These are phyloP conservation scores for Pseudomyrmex flavicornis DNA, from an alignment of 1,140 invertebrate genomes.

Conservation along the genomic window DNA sequence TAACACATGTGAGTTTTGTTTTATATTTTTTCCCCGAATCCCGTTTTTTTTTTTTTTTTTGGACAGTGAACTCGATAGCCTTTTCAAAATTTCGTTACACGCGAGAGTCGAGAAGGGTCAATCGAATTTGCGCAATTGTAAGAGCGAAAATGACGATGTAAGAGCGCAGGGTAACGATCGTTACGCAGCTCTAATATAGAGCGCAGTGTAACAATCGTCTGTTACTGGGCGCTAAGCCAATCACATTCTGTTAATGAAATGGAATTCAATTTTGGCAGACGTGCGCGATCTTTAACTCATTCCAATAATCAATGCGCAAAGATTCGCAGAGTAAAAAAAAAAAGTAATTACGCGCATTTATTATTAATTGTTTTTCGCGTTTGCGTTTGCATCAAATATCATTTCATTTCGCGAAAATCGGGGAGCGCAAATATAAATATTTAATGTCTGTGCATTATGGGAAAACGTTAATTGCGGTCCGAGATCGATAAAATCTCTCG, in stretches of 20 bases:
- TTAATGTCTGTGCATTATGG: neutral
- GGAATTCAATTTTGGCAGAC: conserved; percentile 62
- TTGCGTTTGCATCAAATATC: neutral
- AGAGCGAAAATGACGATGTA: conserved; percentile 31
- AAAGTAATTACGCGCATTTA: neutral
- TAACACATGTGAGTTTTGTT: conserved; percentile 30
- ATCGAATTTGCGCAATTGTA: conserved; percentile 58
- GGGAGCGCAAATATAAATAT: neutral
- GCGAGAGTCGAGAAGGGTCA: conserved; percentile 15
- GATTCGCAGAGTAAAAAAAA: neutral
- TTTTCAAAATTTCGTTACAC: conserved; percentile 31
- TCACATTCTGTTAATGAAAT: conserved; percentile 65
- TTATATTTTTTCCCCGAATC: conserved; percentile 1
- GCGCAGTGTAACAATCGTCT: conserved; percentile 49
- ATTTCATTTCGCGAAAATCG: neutral
- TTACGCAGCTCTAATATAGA: conserved; percentile 15
- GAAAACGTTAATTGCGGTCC: too few relatives aligned
- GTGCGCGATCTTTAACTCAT: conserved; percentile 52
- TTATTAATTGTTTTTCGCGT: neutral
- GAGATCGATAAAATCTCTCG: neutral
- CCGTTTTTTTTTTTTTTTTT: too few relatives aligned
- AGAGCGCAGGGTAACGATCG: too few relatives aligned
- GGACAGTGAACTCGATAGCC: conserved; percentile 26
- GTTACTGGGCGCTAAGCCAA: conserved; percentile 69
- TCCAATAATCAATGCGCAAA: conserved; percentile 1